A percentile compares a stretch with the other conserved stretches of the same genome.
phyloP scores from a whole-genome alignment of 2,113 vertebrate genomes.

The Cyanoliseus patagonus region DNA sequence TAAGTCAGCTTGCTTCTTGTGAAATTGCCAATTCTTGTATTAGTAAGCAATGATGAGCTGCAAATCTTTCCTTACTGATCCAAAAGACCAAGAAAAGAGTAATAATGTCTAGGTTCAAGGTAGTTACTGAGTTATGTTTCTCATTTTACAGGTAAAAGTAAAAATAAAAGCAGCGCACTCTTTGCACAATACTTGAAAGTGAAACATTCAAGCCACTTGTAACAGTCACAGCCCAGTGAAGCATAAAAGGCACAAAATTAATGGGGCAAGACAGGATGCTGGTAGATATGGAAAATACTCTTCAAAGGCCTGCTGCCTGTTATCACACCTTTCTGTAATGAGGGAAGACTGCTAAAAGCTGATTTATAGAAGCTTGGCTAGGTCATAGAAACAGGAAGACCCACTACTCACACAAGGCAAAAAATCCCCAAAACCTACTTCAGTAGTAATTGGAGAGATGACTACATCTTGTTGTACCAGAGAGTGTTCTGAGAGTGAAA shows the following conservation, averaged over 20 bases:
- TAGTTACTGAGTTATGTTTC: neutral
- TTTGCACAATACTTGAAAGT: neutral
- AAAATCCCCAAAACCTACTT: neutral
- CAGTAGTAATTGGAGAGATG: neutral
- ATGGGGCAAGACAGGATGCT: neutral
- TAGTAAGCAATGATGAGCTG: neutral
- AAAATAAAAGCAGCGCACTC: neutral
- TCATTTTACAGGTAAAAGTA: neutral
- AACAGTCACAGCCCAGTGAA: neutral
- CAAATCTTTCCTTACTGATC: neutral
- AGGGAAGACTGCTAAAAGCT: neutral
- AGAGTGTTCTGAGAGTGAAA: neutral
- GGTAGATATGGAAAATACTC: neutral
- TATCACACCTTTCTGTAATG: neutral
- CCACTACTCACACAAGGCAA: neutral
- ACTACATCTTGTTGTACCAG: neutral
- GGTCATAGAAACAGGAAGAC: neutral
- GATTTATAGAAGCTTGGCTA: neutral
- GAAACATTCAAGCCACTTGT: neutral
- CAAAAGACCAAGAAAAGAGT: neutral
- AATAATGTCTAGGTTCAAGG: neutral
- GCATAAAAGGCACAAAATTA: neutral
- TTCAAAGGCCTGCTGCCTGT: neutral
- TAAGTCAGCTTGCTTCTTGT: neutral
- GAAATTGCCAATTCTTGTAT: neutral